These are phyloP conservation scores for Lytechinus variegatus DNA, from an alignment of 35 echinoderm and acorn worm species.

Conservation along the genomic window DNA sequence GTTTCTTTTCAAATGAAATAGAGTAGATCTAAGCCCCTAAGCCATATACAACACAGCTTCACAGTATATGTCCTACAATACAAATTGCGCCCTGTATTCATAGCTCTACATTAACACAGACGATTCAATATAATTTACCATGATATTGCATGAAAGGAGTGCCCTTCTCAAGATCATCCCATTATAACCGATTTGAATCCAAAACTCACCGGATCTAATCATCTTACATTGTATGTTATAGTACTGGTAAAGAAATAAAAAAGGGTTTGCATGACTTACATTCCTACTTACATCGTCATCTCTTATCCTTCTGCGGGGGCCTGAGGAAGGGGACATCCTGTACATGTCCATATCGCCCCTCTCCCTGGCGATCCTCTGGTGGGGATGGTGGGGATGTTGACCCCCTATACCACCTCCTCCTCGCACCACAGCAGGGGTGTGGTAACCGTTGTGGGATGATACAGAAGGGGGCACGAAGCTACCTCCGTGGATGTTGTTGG, in stretches of 20 bases:
- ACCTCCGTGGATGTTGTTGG: constrained; percentile 89
- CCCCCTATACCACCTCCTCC: constrained; percentile 51
- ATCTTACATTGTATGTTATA: neutral
- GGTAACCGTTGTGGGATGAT: constrained; percentile 46
- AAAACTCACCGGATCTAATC: neutral
- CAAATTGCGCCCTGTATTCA: neutral
- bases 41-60: neutral
- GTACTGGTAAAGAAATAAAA: neutral
- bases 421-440: neutral
- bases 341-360: constrained; percentile 73
- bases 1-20: neutral
- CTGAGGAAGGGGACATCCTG: constrained; percentile 72
- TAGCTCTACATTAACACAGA: neutral
- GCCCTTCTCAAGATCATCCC: neutral
- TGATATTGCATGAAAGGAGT: neutral
- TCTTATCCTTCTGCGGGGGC: constrained; percentile 71
- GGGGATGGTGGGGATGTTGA: constrained; percentile 52
- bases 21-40: neutral
- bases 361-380: constrained; percentile 36
- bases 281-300: constrained; percentile 88
- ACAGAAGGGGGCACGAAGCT: constrained; percentile 80
- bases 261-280: neutral
- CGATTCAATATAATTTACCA: neutral
- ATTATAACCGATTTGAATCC: no score
- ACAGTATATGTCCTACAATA: neutral